phyloP scores from a whole-genome alignment of 2,888 invertebrate species.

The Acleris literana region DNA sequence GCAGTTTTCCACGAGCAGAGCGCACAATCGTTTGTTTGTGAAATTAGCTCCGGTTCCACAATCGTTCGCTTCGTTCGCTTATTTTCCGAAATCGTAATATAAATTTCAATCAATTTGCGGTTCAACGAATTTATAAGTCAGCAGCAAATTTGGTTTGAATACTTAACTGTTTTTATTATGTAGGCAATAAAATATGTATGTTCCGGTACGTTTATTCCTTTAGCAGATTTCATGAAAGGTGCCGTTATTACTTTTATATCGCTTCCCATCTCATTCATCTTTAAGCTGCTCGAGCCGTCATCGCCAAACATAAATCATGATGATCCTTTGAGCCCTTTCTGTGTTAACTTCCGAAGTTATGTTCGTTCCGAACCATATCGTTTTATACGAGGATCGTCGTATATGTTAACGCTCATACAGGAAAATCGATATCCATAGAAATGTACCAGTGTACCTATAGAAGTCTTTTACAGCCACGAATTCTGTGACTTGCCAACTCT shows the following conservation, averaged over 20 bases:
- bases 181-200: not conserved
- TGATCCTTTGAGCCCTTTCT: conserved; percentile 24
- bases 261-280: conserved; percentile 23
- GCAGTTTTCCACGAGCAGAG: conserved; percentile 17
- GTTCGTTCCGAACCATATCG: conserved; percentile 23
- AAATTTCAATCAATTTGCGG: too few species aligned
- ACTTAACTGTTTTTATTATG: not conserved
- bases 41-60: conserved; percentile 26
- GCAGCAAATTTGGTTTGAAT: not conserved
- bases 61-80: conserved; percentile 14
- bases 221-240: conserved; percentile 4
- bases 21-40: conserved; percentile 12
- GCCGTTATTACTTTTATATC: conserved; percentile 29
- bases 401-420: conserved; percentile 20
- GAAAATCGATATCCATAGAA: conserved; percentile 7
- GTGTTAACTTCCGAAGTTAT: conserved; percentile 34
- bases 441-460: not conserved
- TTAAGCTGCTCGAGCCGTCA: conserved; percentile 19
- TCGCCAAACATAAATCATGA: conserved; percentile 33
- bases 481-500: not conserved
- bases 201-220: not conserved
- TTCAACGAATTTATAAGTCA: conserved; percentile 10
- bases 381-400: conserved; percentile 25
- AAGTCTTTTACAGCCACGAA: too few species aligned
- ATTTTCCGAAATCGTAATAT: conserved; percentile 7